Base-by-base conservation (phyloP, 2,888 invertebrate species). In the Callyntrura sp. region DNA sequence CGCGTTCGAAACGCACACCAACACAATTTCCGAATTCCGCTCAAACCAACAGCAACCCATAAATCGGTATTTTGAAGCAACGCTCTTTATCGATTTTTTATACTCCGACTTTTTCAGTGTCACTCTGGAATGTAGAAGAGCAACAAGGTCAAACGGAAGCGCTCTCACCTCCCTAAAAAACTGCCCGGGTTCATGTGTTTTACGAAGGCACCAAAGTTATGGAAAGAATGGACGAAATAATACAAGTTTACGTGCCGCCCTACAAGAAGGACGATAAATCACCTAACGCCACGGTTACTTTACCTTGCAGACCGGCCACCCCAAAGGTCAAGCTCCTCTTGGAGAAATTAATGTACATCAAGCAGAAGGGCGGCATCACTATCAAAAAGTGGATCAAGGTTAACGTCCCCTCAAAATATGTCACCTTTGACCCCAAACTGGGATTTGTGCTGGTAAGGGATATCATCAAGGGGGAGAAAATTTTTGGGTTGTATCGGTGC, bases 401-500 rank as follows among this genome's bases (percentile, higher is more conserved):
- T 23, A 5, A 60, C 20, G 2, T 20, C 5, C 60, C 60, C 20
- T 8, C 60, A 4, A 20, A 20, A 23, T 60, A 20, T 20, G 23
- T 11, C 4, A 60, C 14, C 60, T 60, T 60, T 60, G 60, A 60
- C 11, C 60, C 60, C 5, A 60, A 60, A 60, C 5, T 5, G 4
- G 60, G 60, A 3, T 60, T 60, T 20, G 23, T 60, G 6, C 4
- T 60, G 4, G 11, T 5, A 6, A 60, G 23, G 23, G 20, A 60
- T 14, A 3, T 11, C 5, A 2, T 60, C 17, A 60, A 60, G 20
- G 5, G 20, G 60, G 23, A 20, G 8, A 4, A 2, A 4, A 11
- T 60, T 60, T 60, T 60, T 60, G 60, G 60, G 20, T 20, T 60
- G 60, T 60, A 20, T 20, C 17, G 60, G 23, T 60, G 60, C 60